phyloP scores from a whole-genome alignment of 2,888 invertebrate genomes.

The Plagiodera versicolora region DNA sequence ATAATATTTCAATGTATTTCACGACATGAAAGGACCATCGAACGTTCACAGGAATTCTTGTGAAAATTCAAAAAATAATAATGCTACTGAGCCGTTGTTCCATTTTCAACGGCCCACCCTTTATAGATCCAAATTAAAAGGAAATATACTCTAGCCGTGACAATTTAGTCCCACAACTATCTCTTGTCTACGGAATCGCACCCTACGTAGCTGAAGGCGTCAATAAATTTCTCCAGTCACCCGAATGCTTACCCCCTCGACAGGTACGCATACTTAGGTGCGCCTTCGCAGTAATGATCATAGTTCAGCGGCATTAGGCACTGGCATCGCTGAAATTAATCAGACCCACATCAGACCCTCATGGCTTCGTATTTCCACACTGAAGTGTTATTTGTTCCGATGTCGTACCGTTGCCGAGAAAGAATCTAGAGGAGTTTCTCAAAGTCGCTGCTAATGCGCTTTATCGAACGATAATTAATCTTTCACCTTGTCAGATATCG shows the following conservation, averaged over 20 bases:
- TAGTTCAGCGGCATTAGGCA: constrained; percentile 46
- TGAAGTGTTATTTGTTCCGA: constrained; percentile 27
- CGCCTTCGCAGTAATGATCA: constrained; percentile 45
- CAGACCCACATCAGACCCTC: constrained; percentile 45
- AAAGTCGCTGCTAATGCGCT: constrained; percentile 26
- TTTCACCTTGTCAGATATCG: constrained; percentile 25
- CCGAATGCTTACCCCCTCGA: constrained; percentile 18
- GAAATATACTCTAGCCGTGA: background rate
- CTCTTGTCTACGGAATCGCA: background rate
- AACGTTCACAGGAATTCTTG: too few relatives aligned
- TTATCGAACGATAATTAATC: constrained; percentile 27
- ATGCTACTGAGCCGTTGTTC: too few relatives aligned
- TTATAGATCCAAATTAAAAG: too few relatives aligned
- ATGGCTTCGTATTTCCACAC: constrained; percentile 36
- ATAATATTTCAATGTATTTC: too few relatives aligned
- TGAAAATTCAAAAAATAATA: too few relatives aligned
- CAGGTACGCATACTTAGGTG: constrained; percentile 44
- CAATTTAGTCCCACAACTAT: background rate
- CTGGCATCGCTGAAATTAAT: constrained; percentile 45
- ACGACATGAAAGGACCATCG: too few relatives aligned
- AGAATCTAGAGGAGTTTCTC: constrained; percentile 6
- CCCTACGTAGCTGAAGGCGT: background rate
- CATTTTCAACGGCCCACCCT: too few relatives aligned
- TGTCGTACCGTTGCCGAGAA: constrained; percentile 17
- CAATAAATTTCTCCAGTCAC: background rate